A percentile compares a stretch with the other conserved stretches of the same genome.
phyloP scores from a whole-genome alignment of 2,113 vertebrate genomes.

The Perccottus glenii region DNA sequence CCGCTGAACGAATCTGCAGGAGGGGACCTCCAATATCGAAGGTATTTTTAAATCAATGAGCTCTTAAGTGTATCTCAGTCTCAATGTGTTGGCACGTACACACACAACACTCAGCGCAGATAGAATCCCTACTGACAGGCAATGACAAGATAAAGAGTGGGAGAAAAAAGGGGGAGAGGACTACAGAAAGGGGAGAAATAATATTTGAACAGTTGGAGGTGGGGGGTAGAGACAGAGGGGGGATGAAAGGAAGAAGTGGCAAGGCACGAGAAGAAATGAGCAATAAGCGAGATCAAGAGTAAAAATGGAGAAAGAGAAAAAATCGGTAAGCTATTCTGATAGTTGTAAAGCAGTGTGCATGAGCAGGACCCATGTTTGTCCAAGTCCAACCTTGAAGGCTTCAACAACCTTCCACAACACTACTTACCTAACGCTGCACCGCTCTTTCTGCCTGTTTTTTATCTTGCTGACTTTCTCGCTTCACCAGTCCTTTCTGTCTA shows the following conservation, averaged over 20 bases:
- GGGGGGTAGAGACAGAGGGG: conserved; percentile 9
- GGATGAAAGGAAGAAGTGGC: conserved; percentile 53
- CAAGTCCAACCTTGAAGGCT: conserved; percentile 49
- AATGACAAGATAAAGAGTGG: conserved; percentile 77
- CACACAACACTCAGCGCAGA: conserved; percentile 68
- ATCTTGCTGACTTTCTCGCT: neutral
- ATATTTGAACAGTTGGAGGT: conserved; percentile 73
- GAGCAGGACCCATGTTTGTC: conserved; percentile 51
- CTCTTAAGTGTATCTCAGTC: conserved; percentile 79
- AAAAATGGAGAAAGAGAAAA: conserved; percentile 22
- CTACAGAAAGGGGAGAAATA: conserved; percentile 69
- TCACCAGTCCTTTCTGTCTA: neutral
- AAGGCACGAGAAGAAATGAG: conserved; percentile 65
- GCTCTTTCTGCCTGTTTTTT: conserved; percentile 8
- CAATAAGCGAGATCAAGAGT: conserved; percentile 60
- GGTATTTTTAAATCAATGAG: conserved; percentile 82
- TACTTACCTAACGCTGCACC: conserved; percentile 6
- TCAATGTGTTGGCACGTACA: conserved; percentile 68
- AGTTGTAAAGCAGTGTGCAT: conserved; percentile 35
- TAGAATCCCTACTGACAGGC: conserved; percentile 77
- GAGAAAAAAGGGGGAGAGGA: conserved; percentile 47
- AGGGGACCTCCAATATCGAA: conserved; percentile 79
- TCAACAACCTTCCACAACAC: conserved; percentile 27
- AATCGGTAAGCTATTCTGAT: conserved; percentile 47
- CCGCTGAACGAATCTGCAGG: conserved; percentile 75